phyloP scores from a whole-genome alignment of 2,797 vertebrate species.

The Sebastes hopkinsi region DNA sequence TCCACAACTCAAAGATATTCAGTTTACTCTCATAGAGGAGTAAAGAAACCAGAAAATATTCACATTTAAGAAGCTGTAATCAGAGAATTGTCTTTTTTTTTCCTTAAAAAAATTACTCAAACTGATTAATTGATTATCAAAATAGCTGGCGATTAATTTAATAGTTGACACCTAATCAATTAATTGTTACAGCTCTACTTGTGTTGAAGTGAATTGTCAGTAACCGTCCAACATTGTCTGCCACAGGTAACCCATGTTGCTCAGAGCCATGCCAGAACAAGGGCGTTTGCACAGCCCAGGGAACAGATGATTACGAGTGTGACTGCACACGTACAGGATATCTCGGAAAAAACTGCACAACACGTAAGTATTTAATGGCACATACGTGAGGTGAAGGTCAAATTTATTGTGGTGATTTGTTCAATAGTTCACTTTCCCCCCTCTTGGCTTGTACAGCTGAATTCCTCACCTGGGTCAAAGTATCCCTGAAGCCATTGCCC shows the following conservation, averaged over 20 bases:
- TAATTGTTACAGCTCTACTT: neutral
- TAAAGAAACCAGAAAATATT: too few species aligned
- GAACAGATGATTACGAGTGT: slow-evolving; percentile 87
- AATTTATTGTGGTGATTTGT: neutral
- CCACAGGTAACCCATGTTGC: slow-evolving; percentile 92
- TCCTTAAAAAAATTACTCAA: neutral
- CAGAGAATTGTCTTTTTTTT: too few species aligned
- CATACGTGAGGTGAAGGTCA: neutral
- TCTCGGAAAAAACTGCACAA: slow-evolving; percentile 90
- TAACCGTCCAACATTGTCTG: neutral
- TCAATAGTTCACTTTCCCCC: neutral
- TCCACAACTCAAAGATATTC: neutral
- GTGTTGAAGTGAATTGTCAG: neutral
- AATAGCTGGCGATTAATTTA: neutral
- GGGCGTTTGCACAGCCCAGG: slow-evolving; percentile 87
- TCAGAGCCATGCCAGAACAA: slow-evolving; percentile 94
- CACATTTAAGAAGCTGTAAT: too few species aligned
- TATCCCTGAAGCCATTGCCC: slow-evolving; percentile 88
- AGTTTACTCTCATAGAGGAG: too few species aligned
- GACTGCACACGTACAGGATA: slow-evolving; percentile 95
- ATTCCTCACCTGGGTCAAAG: slow-evolving; percentile 89
- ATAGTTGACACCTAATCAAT: neutral
- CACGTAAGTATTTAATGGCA: slow-evolving; percentile 82
- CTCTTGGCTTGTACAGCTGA: slow-evolving; percentile 82
- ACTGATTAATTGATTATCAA: neutral